Evolutionary conservation across 37 sponge, comb jelly and placozoan species (phyloP).

Genomic region (Eunapius fragilis): DNA sequence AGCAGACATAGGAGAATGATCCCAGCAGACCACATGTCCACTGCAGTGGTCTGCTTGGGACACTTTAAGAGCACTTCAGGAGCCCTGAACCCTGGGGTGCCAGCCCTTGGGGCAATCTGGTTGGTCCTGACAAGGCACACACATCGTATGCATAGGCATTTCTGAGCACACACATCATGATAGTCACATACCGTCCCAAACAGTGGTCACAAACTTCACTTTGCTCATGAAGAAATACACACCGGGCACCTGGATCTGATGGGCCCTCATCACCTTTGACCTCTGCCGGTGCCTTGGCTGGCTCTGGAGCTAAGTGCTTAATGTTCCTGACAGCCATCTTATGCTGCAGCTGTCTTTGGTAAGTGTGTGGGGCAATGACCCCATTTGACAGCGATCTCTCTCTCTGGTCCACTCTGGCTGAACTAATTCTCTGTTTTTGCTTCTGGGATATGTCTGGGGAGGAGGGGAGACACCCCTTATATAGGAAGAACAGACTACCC

Average conservation of each 20-base stretch:
- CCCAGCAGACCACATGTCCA: slow-evolving; percentile 92
- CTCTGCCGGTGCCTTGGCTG: background rate
- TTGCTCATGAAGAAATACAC: slow-evolving; percentile 38
- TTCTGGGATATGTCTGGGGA: background rate
- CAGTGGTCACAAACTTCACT: slow-evolving; percentile 64
- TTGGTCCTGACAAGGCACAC: slow-evolving; percentile 11
- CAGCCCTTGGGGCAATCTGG: slow-evolving; percentile 81
- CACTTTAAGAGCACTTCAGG: slow-evolving; percentile 85
- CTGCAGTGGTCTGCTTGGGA: slow-evolving; percentile 78
- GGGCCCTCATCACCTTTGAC: too few species aligned
- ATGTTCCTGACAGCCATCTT: background rate
- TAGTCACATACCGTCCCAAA: background rate
- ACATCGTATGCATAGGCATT: background rate
- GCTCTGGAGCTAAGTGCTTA: background rate
- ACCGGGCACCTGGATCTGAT: slow-evolving; percentile 10
- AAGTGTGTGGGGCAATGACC: slow-evolving; percentile 2
- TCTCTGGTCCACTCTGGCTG: background rate
- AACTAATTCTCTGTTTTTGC: background rate
- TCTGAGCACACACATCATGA: background rate
- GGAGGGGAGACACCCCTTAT: background rate
- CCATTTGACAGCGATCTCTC: background rate
- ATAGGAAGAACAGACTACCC: background rate
- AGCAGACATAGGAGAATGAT: slow-evolving; percentile 88
- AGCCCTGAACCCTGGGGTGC: slow-evolving; percentile 94
- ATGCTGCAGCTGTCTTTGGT: slow-evolving; percentile 31